Conservation (phyloP, 2,888 invertebrate species). For the Drosophila buzzatii region DNA sequence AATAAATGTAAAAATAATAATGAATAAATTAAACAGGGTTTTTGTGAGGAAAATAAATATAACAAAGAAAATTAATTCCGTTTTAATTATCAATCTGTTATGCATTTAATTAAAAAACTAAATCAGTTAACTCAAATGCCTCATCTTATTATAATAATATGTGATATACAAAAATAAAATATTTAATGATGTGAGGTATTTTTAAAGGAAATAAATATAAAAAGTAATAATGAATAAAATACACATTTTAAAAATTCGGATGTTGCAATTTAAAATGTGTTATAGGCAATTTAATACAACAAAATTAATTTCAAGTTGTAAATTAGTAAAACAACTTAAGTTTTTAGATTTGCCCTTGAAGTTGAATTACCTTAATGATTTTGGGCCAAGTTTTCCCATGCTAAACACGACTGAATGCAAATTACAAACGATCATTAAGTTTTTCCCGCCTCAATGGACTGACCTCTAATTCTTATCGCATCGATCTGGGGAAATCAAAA, state of each 20-base stretch:
- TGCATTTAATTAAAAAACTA: too few relatives aligned
- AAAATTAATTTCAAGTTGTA: slow-evolving; percentile 2
- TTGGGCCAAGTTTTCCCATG: slow-evolving; percentile 50
- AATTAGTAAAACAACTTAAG: slow-evolving; percentile 6
- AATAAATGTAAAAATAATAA: too few relatives aligned
- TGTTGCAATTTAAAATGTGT: neutral
- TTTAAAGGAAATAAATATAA: neutral
- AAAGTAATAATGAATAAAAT: neutral
- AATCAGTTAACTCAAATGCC: too few relatives aligned
- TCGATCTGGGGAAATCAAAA: slow-evolving; percentile 26
- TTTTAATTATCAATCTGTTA: too few relatives aligned
- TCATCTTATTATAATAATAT: neutral
- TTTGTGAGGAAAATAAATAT: too few relatives aligned
- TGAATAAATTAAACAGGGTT: too few relatives aligned
- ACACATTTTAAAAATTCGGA: neutral
- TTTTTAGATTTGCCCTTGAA: slow-evolving; percentile 29
- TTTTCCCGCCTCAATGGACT: slow-evolving; percentile 28
- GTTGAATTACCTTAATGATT: slow-evolving; percentile 14
- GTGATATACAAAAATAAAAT: neutral
- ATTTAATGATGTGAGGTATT: neutral
- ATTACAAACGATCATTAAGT: slow-evolving; percentile 37
- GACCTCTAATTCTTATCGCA: slow-evolving; percentile 46
- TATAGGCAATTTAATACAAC: neutral
- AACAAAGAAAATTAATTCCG: too few relatives aligned
- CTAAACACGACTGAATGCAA: slow-evolving; percentile 53